Evolutionary conservation across 2,888 invertebrate species (phyloP), one percentile per base, ranked within the genome.

Genomic region (Calameuta pallipes): DNA sequence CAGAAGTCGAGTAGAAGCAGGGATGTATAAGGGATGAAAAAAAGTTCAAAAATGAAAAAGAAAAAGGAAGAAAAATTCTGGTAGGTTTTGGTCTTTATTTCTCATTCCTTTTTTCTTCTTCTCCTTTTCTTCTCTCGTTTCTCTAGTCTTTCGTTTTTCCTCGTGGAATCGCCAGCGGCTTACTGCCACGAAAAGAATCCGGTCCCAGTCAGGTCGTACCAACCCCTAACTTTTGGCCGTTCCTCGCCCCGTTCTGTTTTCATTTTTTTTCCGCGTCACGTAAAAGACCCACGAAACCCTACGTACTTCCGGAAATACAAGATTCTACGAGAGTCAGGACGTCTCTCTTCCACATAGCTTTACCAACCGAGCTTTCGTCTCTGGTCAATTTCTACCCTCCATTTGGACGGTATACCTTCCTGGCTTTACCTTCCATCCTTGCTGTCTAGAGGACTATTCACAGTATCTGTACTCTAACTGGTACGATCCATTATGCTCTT

Each of bases 231-330:
- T 15, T 34, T 34, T 12, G 71, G 31, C 71, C 9, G 31, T 75
- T 33, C 35, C 35, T 69, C 71, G 70, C 33, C 36, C 30, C 69
- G 12, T 74, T 75, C 70, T 41, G 79, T 78, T 76, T 56, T 69
- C 37, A n/a, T 80, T 80, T 74, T 69, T 71, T 78, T 68, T 37
- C 41, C 74, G 35, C 71, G 75, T 69, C 75, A 75, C 34, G 76
- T 34, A 76, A 77, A 74, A 76, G 77, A 41, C 34, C 56, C 80
- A 69, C 36, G 76, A 73, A 33, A 41, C 79, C 79, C 75, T 69
- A 68, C 74, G 79, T 73, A 79, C 77, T 81, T 75, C 74, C 75
- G 75, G 74, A 78, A 80, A 77, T 80, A 80, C 77, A 77, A 76
- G 78, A 30, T 78, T 77, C 76, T 74, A 76, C 34, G 68, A 73